Conservation (phyloP, 2,797 vertebrate species). For the Lagorchestes hirsutus region DNA sequence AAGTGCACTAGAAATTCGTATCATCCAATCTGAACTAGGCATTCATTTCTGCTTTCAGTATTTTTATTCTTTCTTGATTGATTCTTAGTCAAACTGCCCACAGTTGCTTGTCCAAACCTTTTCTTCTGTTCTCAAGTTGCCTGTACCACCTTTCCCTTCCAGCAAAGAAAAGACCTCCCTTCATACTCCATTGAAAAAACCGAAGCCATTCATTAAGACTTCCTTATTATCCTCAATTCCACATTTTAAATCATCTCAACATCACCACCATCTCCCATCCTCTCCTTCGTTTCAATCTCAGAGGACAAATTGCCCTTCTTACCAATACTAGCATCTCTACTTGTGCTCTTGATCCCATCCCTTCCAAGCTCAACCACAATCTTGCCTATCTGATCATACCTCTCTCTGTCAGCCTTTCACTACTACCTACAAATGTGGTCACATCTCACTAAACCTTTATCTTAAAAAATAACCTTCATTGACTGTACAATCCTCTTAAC, state of each 20-base stretch:
- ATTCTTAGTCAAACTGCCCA: not conserved
- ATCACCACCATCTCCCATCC: not conserved
- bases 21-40: not conserved
- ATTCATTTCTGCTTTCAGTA: not conserved
- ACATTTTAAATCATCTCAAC: not conserved
- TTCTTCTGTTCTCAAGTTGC: not conserved
- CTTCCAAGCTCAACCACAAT: not conserved
- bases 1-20: not conserved
- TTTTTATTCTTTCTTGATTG: not conserved
- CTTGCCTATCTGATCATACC: not conserved
- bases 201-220: not conserved
- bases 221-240: not conserved
- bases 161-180: not conserved
- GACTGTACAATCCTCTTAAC: not conserved
- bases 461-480: not conserved
- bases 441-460: not conserved
- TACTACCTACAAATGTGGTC: not conserved
- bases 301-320: not conserved
- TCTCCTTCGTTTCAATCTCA: not conserved
- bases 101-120: not conserved
- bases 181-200: not conserved
- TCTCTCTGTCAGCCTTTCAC: not conserved
- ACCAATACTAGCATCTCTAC: not conserved
- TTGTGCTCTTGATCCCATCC: not conserved
- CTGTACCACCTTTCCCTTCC: not conserved